Percentiles rank a stretch among this genome's conserved stretches.
These are phyloP conservation scores for Sialis lutaria DNA, from an alignment of 2,888 invertebrate species.

Conservation along the genomic window DNA sequence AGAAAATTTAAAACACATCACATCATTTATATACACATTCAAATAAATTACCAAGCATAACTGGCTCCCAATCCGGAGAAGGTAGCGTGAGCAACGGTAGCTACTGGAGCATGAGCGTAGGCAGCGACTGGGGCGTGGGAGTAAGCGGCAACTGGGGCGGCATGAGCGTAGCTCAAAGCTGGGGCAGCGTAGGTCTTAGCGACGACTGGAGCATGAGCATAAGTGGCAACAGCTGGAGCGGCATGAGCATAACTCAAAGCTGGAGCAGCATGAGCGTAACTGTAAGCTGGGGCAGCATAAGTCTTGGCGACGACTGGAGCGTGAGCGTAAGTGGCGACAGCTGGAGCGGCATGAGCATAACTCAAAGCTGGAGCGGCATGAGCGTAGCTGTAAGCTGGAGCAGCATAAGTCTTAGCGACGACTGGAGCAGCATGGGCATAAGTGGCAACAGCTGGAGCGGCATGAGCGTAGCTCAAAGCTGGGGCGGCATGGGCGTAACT, in stretches of 20 bases:
- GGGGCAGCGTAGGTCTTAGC: conserved; percentile 8
- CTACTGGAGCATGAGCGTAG: conserved; percentile 21
- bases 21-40: too few relatives aligned
- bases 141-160: conserved; percentile 13
- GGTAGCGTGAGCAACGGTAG: conserved; percentile 43
- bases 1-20: too few relatives aligned
- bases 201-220: conserved; percentile 5
- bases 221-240: conserved; percentile 12
- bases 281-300: conserved; percentile 7
- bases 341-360: conserved; percentile 14
- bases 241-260: conserved; percentile 9
- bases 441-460: conserved; percentile 6
- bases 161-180: conserved; percentile 14
- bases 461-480: conserved; percentile 2
- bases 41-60: conserved; percentile 38
- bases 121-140: not conserved
- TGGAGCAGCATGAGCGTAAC: conserved; percentile 14
- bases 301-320: conserved; percentile 9
- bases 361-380: conserved; percentile 7
- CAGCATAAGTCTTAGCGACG: not conserved
- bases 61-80: conserved; percentile 44
- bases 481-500: conserved; percentile 11
- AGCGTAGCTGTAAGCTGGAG: conserved; percentile 1
- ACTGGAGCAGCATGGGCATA: conserved; percentile 3
- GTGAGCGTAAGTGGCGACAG: conserved; percentile 8